phyloP scores from a whole-genome alignment of 2,888 invertebrate genomes.

The Diarsia rubi region DNA sequence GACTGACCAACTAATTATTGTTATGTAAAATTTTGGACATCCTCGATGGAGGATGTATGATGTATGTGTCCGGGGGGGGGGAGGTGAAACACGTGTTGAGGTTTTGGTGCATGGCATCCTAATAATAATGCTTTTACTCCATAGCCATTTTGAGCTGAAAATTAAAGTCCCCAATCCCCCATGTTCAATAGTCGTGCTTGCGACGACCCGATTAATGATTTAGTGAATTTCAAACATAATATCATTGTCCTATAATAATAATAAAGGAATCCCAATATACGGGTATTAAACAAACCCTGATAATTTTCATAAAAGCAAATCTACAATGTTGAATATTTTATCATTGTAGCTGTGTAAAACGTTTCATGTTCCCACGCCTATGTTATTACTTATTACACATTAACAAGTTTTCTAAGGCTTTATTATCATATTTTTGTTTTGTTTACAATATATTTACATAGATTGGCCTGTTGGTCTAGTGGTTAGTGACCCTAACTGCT shows the following conservation, averaged over 20 bases:
- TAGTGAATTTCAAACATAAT: background rate
- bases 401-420: background rate
- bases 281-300: background rate
- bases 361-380: slow-evolving; percentile 23
- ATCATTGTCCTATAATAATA: background rate
- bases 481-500: too few species aligned
- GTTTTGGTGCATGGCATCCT: too few species aligned
- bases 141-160: too few species aligned
- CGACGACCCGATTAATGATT: background rate
- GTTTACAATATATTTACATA: slow-evolving; percentile 8
- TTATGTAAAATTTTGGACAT: too few species aligned
- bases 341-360: slow-evolving; percentile 9
- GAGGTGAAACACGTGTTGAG: too few species aligned
- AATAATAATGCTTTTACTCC: too few species aligned
- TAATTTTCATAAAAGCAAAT: slow-evolving; percentile 26
- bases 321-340: slow-evolving; percentile 15
- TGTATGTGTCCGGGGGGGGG: too few species aligned
- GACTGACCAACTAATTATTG: too few species aligned
- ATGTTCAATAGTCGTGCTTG: background rate
- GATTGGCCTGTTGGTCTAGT: too few species aligned
- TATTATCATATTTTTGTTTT: slow-evolving; percentile 17
- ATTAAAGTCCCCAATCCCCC: too few species aligned
- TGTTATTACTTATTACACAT: slow-evolving; percentile 26
- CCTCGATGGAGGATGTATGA: too few species aligned
- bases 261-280: background rate